These are phyloP conservation scores for Triplophysa tibetana DNA, from an alignment of 2,113 vertebrate species.

Conservation along the genomic window DNA sequence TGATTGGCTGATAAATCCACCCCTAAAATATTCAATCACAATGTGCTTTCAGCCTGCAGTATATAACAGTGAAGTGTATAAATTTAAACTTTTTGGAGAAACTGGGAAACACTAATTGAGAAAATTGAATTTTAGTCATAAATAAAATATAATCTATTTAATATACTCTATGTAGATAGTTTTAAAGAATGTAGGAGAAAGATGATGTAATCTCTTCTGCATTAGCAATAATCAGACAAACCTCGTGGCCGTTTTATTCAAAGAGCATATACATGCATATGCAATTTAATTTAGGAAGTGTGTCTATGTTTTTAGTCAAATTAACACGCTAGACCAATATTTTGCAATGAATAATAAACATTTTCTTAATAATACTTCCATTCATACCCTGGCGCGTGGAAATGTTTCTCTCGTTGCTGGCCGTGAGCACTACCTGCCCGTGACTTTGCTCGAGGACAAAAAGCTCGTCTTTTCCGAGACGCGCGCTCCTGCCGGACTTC, in stretches of 20 bases:
- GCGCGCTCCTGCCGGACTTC: constrained; percentile 83
- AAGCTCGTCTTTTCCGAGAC: constrained; percentile 90
- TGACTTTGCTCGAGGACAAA: constrained; percentile 94
- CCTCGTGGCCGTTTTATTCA: too few species aligned
- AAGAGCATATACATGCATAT: too few species aligned
- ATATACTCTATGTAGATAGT: too few species aligned
- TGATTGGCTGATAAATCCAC: constrained; percentile 97
- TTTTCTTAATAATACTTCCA: not conserved
- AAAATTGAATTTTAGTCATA: not conserved
- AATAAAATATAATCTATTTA: too few species aligned
- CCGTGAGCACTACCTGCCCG: constrained; percentile 90
- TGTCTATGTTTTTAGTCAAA: not conserved
- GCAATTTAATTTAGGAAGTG: too few species aligned
- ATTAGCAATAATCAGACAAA: too few species aligned
- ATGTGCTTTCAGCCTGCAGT: not conserved
- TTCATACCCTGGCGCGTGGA: constrained; percentile 90
- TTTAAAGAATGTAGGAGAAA: too few species aligned
- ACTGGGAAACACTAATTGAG: not conserved
- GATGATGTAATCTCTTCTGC: too few species aligned
- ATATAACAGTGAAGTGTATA: not conserved
- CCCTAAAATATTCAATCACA: constrained; percentile 69
- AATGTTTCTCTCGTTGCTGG: constrained; percentile 89
- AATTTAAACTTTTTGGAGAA: not conserved
- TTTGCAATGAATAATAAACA: too few species aligned
- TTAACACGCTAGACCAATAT: not conserved